Evolutionary conservation across 2,113 vertebrate species (phyloP).

Genomic region (Theristicus caerulescens): DNA sequence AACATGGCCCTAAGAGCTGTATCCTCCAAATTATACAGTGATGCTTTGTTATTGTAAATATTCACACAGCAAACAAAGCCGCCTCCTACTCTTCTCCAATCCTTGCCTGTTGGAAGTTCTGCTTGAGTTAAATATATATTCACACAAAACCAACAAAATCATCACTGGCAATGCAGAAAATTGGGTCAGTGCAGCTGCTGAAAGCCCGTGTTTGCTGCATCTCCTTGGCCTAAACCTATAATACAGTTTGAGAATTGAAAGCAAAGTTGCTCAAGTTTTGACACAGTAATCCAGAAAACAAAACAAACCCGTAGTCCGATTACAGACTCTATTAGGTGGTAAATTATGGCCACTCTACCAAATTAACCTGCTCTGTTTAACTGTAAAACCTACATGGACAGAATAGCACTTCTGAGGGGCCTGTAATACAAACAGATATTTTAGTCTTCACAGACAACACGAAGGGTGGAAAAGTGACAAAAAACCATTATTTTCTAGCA

Average conservation of each 20-base stretch:
- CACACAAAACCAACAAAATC: background rate
- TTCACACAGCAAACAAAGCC: constrained; percentile 12
- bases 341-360: background rate
- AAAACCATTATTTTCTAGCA: background rate
- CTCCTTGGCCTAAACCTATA: background rate
- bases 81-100: background rate
- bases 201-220: background rate
- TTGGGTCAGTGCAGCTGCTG: background rate
- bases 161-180: background rate
- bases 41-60: background rate
- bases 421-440: background rate
- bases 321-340: background rate
- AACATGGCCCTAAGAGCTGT: background rate
- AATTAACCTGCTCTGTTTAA: background rate
- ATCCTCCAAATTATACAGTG: background rate
- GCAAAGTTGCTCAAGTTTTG: background rate
- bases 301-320: background rate
- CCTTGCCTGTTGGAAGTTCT: background rate
- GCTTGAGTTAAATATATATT: background rate
- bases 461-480: background rate
- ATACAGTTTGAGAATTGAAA: background rate
- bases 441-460: background rate
- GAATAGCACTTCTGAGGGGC: background rate
- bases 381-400: background rate
- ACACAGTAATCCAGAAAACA: background rate